Evolutionary conservation across 2,888 invertebrate genomes (phyloP), one percentile per base, ranked within the genome.

Genomic region (Prosopocoilus inquinatus): DNA sequence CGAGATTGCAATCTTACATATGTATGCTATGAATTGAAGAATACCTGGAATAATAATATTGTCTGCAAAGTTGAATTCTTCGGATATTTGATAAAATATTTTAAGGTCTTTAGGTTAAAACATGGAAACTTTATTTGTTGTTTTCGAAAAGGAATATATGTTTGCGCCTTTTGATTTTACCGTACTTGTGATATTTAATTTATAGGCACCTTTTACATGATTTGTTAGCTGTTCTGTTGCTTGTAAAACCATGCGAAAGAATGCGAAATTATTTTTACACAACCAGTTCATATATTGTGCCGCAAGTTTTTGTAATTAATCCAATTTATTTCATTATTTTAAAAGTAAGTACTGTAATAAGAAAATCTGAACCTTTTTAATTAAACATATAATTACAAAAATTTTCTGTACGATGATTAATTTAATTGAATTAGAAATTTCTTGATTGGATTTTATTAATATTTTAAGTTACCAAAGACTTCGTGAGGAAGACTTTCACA

Each of bases 1-100:
- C 32, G 28, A 47, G 47, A 47, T 47, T 47, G 47, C 47, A 47
- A 47, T 47, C 47, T 47, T 15, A 47, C 35, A 47, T n/a, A 46
- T 46, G 7, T 47, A 41, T 11, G 41, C 12, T 47, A 34, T 34
- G 16, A 12, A 47, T 47, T 47, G 12, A 47, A 11, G 47, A 47
- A 47, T 47, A 47, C 47, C 47, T 47, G 47, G 47, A 47, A 47
- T 32, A 47, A 47, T 47, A 47, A 47, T 47, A 47, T 8, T 35
- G 47, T 34, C 35, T 47, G 47, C 35, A 47, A 47, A 33, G 9
- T 47, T 13, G 15, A 11, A 47, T 47, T 47, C 47, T 32, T 47
- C 11, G 12, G 35, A 47, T 47, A 12, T 11, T 34, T 15, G 47
- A 47, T 47, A 35, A 35, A 20, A 47, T 47, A 47, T 47, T 46